Base-by-base conservation (phyloP, 2,888 invertebrate genomes). In the Onchidella celtica region DNA sequence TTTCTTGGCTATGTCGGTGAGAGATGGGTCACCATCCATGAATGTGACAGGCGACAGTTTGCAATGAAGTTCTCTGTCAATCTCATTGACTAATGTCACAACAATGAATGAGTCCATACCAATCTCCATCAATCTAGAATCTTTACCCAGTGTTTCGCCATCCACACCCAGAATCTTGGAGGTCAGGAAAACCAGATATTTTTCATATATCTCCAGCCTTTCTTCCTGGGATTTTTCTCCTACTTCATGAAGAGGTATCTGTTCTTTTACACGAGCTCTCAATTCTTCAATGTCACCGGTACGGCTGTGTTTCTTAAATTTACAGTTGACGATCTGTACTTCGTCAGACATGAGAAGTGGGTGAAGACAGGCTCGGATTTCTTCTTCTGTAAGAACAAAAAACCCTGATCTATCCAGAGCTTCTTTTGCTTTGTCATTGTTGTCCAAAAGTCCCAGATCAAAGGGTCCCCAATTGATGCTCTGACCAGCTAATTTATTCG, bases 381-480 rank as follows among this genome's bases (percentile, higher is more conserved):
- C 84, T 1, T 79, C 72, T 32, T 81, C 86, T 9, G 59, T 72
- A 0, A 85, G 27, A 0, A 83, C 76, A 11, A 77, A 27, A 59
- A 82, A 85, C 3, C 85, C 85, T 61, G 79, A 78, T 3, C 47
- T 55, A 75, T 81, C 79, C 34, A 85, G 27, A 27, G 63, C 74
- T 40, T 59, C 32, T 27, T 68, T 81, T 2, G 68, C 74, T 4
- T 47, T 69, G 24, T 29, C 61, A 29, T 78, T 66, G 14, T 76
- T 69, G 38, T 75, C 65, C 63, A 83, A 40, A 86, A 90, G 87
- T 27, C 89, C 89, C 9, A 89, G 80, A 68, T 82, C 84, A 2
- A 90, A 83, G 9, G 88, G 85, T n/a, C 89, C 89, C 90, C 89
- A 90, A 74, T 90, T 89, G 17, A 90, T 89, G 32, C 83, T 82